Conservation (phyloP, 2,113 vertebrate species). For the Siniperca knerii region DNA sequence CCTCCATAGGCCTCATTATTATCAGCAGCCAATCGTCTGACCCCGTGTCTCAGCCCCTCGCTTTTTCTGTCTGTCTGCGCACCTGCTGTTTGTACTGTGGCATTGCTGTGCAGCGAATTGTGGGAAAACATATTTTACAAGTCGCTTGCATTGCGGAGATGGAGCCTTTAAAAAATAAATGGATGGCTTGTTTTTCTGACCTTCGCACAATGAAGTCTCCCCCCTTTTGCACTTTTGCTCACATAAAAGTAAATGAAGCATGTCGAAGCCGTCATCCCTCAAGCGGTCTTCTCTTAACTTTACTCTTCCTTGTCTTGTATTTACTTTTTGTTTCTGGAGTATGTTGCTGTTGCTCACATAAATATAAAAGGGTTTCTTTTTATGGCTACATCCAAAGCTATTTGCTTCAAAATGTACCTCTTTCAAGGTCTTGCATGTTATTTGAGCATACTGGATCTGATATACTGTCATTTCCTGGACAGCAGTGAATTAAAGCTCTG, state of each 20-base stretch:
- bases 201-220: slow-evolving; percentile 36
- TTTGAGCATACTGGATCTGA: slow-evolving; percentile 3
- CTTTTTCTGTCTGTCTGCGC: slow-evolving; percentile 41
- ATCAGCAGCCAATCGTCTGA: slow-evolving; percentile 35
- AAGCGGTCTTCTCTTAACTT: slow-evolving; percentile 16
- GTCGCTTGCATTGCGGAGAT: slow-evolving; percentile 26
- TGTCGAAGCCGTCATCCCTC: slow-evolving; percentile 27
- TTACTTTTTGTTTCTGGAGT: background rate
- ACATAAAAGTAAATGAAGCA: slow-evolving; percentile 49
- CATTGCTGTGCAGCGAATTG: slow-evolving; percentile 31
- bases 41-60: slow-evolving; percentile 10
- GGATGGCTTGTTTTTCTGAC: slow-evolving; percentile 67
- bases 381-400: background rate
- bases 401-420: background rate
- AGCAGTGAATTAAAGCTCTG: slow-evolving; percentile 10
- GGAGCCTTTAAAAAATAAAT: slow-evolving; percentile 62
- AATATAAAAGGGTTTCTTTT: background rate
- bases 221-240: slow-evolving; percentile 47
- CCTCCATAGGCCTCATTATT: slow-evolving; percentile 15
- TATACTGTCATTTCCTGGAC: slow-evolving; percentile 7
- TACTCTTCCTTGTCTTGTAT: background rate
- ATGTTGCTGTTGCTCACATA: background rate
- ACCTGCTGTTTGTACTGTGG: slow-evolving; percentile 62
- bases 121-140: slow-evolving; percentile 36
- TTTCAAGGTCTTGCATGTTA: background rate